Conservation (phyloP, 2,113 vertebrate species). For the Cottus gobio region DNA sequence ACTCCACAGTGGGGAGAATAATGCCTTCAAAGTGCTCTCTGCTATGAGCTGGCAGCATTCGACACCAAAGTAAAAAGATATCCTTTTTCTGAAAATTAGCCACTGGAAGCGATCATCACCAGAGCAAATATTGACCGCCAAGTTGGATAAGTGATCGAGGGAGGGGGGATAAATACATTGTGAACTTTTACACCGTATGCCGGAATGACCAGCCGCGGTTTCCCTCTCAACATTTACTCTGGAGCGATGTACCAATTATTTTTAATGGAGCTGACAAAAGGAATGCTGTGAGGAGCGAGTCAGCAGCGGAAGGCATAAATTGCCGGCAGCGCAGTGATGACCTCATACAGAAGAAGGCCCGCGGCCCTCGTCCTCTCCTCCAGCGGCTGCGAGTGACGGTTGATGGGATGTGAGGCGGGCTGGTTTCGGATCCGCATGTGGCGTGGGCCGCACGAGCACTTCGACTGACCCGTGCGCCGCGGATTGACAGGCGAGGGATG, state of each 20-base stretch:
- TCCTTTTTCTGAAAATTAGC: slow-evolving; percentile 59
- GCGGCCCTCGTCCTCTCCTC: slow-evolving; percentile 30
- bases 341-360: slow-evolving; percentile 59
- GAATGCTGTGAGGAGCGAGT: slow-evolving; percentile 40
- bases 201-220: slow-evolving; percentile 58
- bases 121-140: slow-evolving; percentile 62
- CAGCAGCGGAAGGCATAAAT: slow-evolving; percentile 47
- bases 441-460: slow-evolving; percentile 5
- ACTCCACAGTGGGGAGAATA: slow-evolving; percentile 43
- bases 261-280: slow-evolving; percentile 73
- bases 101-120: slow-evolving; percentile 61
- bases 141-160: slow-evolving; percentile 62
- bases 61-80: slow-evolving; percentile 55
- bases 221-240: slow-evolving; percentile 70
- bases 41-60: slow-evolving; percentile 39
- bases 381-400: slow-evolving; percentile 31
- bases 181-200: slow-evolving; percentile 59
- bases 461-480: slow-evolving; percentile 9
- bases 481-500: slow-evolving; percentile 58
- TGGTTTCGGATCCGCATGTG: slow-evolving; percentile 4
- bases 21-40: slow-evolving; percentile 50
- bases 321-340: slow-evolving; percentile 49
- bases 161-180: slow-evolving; percentile 39
- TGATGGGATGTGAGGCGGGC: slow-evolving; percentile 16
- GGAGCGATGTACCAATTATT: slow-evolving; percentile 70